Evolutionary conservation across 2,113 vertebrate genomes (phyloP).

Genomic region (Archocentrus centrarchus): DNA sequence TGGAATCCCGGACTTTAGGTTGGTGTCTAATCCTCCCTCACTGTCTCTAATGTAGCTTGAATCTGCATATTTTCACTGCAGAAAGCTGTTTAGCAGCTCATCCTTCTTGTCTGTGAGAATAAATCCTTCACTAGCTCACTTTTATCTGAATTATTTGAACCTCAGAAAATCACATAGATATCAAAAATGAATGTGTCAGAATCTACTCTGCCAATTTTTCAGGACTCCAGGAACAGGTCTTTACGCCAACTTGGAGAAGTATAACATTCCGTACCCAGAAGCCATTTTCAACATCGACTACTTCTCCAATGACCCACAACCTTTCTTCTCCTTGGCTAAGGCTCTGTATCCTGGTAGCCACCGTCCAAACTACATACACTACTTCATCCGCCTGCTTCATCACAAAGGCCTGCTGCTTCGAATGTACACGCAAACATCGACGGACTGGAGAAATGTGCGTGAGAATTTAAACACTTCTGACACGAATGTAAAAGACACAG

Average conservation of each 20-base stretch:
- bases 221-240: conserved; percentile 84
- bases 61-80: neutral
- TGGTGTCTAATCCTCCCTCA: neutral
- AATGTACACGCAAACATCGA: conserved; percentile 88
- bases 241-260: conserved; percentile 82
- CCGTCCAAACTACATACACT: conserved; percentile 77
- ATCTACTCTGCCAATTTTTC: neutral
- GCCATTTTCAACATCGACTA: conserved; percentile 82
- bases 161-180: neutral
- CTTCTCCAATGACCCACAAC: conserved; percentile 79
- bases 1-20: conserved; percentile 86
- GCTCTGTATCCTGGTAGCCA: conserved; percentile 80
- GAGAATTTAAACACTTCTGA: neutral
- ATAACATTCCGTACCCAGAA: conserved; percentile 82
- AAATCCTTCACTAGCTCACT: neutral
- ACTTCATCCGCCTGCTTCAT: conserved; percentile 79
- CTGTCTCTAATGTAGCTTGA: neutral
- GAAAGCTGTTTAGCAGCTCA: neutral
- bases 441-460: conserved; percentile 83
- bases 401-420: conserved; percentile 84
- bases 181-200: neutral
- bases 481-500: too few species aligned
- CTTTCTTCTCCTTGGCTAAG: conserved; percentile 83
- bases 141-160: neutral
- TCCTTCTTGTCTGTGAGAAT: neutral